Conservation (phyloP, 2,113 vertebrate genomes). For the Salminus brasiliensis region DNA sequence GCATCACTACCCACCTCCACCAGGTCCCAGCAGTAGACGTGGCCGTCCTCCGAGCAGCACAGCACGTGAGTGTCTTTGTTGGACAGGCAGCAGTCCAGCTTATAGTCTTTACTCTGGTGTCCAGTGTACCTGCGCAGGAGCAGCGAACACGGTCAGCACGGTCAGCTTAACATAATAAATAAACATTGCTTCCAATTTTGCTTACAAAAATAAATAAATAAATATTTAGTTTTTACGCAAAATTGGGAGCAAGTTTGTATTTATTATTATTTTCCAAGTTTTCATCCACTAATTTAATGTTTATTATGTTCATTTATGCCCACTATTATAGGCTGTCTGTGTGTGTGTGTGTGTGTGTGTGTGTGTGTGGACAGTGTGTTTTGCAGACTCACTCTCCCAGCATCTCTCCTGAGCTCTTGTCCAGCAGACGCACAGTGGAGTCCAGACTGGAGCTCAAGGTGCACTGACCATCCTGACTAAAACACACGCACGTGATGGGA, state of each 20-base stretch:
- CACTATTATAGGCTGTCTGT: too few species aligned
- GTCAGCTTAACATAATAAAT: too few species aligned
- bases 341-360: not conserved
- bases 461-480: conserved; percentile 86
- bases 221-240: too few species aligned
- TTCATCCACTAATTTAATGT: too few species aligned
- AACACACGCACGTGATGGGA: conserved; percentile 93
- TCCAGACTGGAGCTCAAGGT: conserved; percentile 80
- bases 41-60: conserved; percentile 91
- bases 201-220: too few species aligned
- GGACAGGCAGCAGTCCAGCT: conserved; percentile 90
- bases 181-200: too few species aligned
- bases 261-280: too few species aligned
- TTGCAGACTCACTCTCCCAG: conserved; percentile 85
- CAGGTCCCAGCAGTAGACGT: conserved; percentile 92
- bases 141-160: too few species aligned
- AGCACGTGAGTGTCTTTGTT: conserved; percentile 87
- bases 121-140: conserved; percentile 78
- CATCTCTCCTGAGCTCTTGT: conserved; percentile 92
- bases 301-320: too few species aligned
- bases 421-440: conserved; percentile 85
- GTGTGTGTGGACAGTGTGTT: not conserved
- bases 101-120: conserved; percentile 88
- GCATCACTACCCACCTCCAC: conserved; percentile 88
- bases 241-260: too few species aligned